These are phyloP conservation scores for Drosophila birchii DNA, from an alignment of 2,888 invertebrate genomes.

Conservation along the genomic window DNA sequence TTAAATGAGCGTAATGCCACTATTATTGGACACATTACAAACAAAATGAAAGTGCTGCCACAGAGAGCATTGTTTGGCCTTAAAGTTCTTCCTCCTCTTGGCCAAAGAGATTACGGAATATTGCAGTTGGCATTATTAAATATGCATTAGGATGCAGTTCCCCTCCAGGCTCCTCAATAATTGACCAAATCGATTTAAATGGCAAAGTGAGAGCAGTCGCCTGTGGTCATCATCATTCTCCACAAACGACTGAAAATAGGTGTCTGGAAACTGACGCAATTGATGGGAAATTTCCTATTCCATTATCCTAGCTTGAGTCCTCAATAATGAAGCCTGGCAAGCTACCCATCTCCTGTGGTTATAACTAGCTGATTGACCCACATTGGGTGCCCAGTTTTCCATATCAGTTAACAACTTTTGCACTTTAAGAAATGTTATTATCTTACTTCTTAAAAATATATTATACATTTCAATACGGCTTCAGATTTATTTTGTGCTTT, in stretches of 20 bases:
- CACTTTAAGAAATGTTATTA: constrained; percentile 1
- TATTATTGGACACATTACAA: constrained; percentile 80
- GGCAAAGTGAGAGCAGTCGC: constrained; percentile 4
- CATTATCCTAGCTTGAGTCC: constrained; percentile 18
- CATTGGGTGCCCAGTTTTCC: constrained; percentile 1
- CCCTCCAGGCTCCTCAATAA: constrained; percentile 7
- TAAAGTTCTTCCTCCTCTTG: constrained; percentile 21
- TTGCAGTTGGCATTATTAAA: constrained; percentile 40
- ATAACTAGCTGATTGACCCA: constrained; percentile 14
- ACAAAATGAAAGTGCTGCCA: constrained; percentile 71
- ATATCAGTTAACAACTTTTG: background rate
- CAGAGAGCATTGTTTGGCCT: constrained; percentile 32
- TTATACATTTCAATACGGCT: no score
- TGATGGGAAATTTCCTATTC: constrained; percentile 14
- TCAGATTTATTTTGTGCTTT: no score
- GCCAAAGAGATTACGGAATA: constrained; percentile 40
- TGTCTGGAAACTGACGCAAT: constrained; percentile 17
- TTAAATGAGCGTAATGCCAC: constrained; percentile 81
- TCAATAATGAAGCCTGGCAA: constrained; percentile 8
- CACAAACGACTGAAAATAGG: constrained; percentile 13
- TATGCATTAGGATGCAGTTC: constrained; percentile 26
- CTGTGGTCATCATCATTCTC: background rate
- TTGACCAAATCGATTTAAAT: constrained; percentile 29
- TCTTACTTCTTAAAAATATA: no score
- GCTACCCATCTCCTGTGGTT: background rate